A percentile compares a stretch with the other conserved stretches of the same genome.
phyloP scores from a whole-genome alignment of 2,113 vertebrate species.

The Prolemur simus region DNA sequence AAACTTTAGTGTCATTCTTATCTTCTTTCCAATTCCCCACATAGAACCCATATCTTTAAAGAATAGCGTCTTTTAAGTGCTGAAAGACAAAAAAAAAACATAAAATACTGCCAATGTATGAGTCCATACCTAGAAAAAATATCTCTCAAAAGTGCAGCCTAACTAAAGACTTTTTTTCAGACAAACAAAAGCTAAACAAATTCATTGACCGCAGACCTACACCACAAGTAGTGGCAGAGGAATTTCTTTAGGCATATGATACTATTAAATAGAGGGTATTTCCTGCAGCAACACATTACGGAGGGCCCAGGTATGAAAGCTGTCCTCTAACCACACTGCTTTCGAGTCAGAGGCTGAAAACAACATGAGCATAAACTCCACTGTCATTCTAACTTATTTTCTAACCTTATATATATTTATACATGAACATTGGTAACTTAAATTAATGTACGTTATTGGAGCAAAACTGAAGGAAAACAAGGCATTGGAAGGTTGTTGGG shows the following conservation, averaged over 20 bases:
- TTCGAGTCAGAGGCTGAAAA: neutral
- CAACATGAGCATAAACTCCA: neutral
- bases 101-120: neutral
- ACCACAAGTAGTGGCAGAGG: neutral
- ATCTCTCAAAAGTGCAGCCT: neutral
- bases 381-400: neutral
- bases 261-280: neutral
- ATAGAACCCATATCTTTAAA: neutral
- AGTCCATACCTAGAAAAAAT: neutral
- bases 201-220: neutral
- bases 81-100: neutral
- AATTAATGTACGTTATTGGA: neutral
- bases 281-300: neutral
- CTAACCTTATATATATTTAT: neutral
- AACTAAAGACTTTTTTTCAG: neutral
- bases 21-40: neutral
- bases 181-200: neutral
- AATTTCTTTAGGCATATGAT: neutral
- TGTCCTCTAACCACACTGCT: neutral
- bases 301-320: neutral
- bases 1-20: neutral
- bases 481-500: neutral
- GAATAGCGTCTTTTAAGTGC: neutral
- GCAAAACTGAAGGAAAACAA: neutral
- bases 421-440: neutral